These are phyloP conservation scores for Empis livida DNA, from an alignment of 2,888 invertebrate species.

Conservation along the genomic window DNA sequence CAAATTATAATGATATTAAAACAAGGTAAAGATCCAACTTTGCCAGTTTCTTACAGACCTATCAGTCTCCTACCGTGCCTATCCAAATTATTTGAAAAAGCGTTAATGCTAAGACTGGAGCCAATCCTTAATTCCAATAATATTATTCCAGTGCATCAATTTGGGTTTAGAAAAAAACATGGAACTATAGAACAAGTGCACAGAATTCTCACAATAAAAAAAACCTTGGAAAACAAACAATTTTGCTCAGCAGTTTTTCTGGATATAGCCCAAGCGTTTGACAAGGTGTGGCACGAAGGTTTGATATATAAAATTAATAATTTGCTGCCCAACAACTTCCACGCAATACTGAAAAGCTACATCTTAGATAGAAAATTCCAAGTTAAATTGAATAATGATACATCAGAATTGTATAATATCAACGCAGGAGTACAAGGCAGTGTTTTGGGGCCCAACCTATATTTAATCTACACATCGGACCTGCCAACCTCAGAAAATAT, in stretches of 20 bases:
- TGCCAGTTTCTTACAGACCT: not conserved
- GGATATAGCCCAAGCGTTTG: not conserved
- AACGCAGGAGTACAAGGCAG: not conserved
- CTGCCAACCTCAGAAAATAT: not conserved
- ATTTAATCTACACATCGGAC: not conserved
- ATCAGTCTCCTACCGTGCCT: not conserved
- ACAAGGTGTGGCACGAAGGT: not conserved
- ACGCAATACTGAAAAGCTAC: not conserved
- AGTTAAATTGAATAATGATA: not conserved
- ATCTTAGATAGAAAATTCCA: not conserved
- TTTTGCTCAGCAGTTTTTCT: not conserved
- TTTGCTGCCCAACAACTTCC: not conserved
- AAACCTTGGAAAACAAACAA: not conserved
- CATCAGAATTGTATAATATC: not conserved
- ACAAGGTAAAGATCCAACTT: constrained; percentile 1
- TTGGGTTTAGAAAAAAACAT: not conserved
- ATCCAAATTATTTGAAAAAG: constrained; percentile 5
- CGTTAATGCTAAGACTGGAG: not conserved
- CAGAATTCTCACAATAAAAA: not conserved
- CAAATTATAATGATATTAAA: constrained; percentile 3
- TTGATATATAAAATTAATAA: not conserved
- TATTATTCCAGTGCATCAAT: not conserved
- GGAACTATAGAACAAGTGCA: not conserved
- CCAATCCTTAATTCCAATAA: not conserved
- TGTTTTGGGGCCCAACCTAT: not conserved